Base-by-base conservation (phyloP, 1,140 invertebrate species). In the Drosophila parvula region DNA sequence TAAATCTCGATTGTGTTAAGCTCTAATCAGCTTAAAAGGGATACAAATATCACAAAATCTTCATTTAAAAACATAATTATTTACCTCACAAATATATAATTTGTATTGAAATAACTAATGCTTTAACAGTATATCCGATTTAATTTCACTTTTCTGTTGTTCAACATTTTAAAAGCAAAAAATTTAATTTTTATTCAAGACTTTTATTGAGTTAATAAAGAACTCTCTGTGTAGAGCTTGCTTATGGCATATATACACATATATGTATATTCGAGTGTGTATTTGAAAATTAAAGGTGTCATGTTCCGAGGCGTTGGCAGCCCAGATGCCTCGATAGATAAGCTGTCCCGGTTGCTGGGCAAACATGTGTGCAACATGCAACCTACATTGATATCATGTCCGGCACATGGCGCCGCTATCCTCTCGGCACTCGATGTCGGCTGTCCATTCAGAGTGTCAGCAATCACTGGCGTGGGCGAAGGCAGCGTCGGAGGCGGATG, bases 291-390 rank as follows among this genome's bases (percentile, higher is more conserved):
- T 78, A 76, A 80, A 88, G 68, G 73, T 89, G 80, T 88, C 84
- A 89, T 86, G 84, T 88, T 85, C 41, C 44, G 76, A 76, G 82
- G 79, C 79, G 62, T 36, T 64, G 60, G 61, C 78, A 81, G 77
- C 85, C 80, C 67, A 75, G 84, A 89, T 89, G 80, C 84, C 84
- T 90, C 74, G 71, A 89, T 89, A 90, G 84, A 89, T 89, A 78
- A 89, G 85, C 81, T 89, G 74, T 79, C 67, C 78, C 45, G 62
- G 67, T 60, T 78, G 50, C 71, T 53, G 56, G 45, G 38, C 74
- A 73, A 64, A 73, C 69, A 79, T 44, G 45, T 48, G 41, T 73
- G 60, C 64, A 71, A 47, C 61, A 68, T 79, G 65, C 77, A 78
- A 73, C 70, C 55, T 57, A 79, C 70, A 75, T 68, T 62, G 57